Evolutionary conservation across 92 coral and sea anemone species (phyloP).

Genomic region (Epizoanthus stellaris): DNA sequence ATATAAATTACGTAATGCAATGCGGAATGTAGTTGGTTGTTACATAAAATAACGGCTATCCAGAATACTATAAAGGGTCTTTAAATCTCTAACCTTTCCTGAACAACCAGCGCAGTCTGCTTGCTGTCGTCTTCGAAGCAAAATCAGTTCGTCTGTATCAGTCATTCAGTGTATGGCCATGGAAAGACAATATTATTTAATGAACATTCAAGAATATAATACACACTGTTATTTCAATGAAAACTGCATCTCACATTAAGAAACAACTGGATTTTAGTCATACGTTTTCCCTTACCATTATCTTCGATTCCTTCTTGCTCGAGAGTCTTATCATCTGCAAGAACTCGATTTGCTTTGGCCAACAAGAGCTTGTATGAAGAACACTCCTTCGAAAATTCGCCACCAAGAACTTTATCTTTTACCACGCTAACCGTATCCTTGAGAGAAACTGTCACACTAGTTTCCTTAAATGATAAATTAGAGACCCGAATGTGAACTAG

Average conservation of each 20-base stretch:
- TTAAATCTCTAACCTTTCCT: constrained; percentile 17
- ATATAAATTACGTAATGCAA: no score
- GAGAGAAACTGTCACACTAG: constrained; percentile 67
- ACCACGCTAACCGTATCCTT: constrained; percentile 72
- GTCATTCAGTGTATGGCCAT: no score
- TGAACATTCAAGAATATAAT: neutral
- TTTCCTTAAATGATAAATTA: constrained; percentile 87
- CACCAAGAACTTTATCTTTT: constrained; percentile 88
- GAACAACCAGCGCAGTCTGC: constrained; percentile 13
- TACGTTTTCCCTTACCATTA: constrained; percentile 64
- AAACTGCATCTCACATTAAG: neutral
- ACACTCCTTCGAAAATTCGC: constrained; percentile 90
- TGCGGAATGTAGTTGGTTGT: no score
- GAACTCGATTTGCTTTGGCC: constrained; percentile 74
- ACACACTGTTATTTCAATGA: neutral
- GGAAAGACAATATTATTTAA: no score
- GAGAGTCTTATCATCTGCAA: constrained; percentile 87
- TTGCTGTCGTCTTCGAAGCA: constrained; percentile 31
- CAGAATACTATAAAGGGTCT: neutral
- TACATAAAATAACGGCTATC: neutral
- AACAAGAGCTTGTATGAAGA: constrained; percentile 84
- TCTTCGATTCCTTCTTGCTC: constrained; percentile 93
- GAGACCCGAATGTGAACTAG: constrained; percentile 77
- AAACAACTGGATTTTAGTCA: neutral
- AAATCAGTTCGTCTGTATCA: constrained; percentile 33